Evolutionary conservation across 2,888 invertebrate genomes (phyloP), one percentile per base, ranked within the genome.

Genomic region (Lysandra bellargus): DNA sequence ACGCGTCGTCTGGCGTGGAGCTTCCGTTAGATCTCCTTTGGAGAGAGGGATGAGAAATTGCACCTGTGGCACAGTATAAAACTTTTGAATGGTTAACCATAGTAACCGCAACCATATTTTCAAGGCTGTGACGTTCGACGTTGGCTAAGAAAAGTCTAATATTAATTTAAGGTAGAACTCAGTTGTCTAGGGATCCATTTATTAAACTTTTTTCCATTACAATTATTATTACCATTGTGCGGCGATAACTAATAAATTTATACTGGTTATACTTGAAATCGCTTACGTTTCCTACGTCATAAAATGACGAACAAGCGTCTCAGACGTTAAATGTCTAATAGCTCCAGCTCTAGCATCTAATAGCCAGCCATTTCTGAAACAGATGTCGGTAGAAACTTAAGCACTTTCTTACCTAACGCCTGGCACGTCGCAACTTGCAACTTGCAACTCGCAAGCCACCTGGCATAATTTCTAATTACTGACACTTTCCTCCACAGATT

Each of bases 381-480:
- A 69, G 33, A 69, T 69, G 69, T 69, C 30, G 33, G 69, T 69
- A 33, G 69, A 33, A 69, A 69, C 69, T 69, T 33, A 30, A 69
- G 33, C 69, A 69, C 69, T 69, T 69, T 69, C 69, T 33, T 69
- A 69, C 69, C 33, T 12, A 17, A 33, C 69, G 69, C 69, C 69
- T 69, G 69, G 69, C 33, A 14, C 69, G 69, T 69, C 69, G 69
- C 37, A 37, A 37, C 37, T 37, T 37, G 69, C 37, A 37, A 37
- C 37, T 37, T 37, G 37, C 37, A 37, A 37, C 37, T 37, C 37
- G 37, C 33, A 69, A 69, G 33, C 33, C 69, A 69, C 69, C 69
- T 69, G 69, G 33, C 69, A 69, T 69, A 69, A 69, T 69, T 69
- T 69, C 69, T 69, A 69, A 69, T 69, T 37, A 69, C 69, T 33